Conservation (phyloP, 2,888 invertebrate species). For the Aleiodes leptofemur region DNA sequence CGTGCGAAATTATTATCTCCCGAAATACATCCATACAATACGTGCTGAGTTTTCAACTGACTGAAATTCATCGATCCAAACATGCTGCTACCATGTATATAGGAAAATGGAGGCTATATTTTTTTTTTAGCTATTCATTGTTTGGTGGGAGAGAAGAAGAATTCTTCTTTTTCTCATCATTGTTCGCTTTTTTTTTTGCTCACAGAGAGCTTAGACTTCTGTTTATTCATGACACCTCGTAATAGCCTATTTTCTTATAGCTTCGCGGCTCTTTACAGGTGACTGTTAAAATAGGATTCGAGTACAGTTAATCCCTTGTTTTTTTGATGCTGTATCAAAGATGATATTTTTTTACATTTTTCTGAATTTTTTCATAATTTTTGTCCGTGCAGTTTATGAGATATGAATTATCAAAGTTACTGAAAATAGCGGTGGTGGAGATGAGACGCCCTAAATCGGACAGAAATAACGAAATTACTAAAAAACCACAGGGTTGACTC, state of each 20-base stretch:
- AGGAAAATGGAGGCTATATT: neutral
- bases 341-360: too few species aligned
- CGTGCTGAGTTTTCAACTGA: slow-evolving; percentile 41
- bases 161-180: neutral
- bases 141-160: neutral
- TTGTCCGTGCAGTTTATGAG: too few species aligned
- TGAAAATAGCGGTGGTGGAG: too few species aligned
- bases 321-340: too few species aligned
- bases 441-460: too few species aligned
- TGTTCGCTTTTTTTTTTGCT: slow-evolving; percentile 17
- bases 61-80: slow-evolving; percentile 50
- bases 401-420: too few species aligned
- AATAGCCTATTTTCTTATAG: slow-evolving; percentile 18
- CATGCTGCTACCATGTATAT: slow-evolving; percentile 8
- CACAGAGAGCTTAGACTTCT: neutral
- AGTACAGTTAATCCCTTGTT: too few species aligned
- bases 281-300: too few species aligned
- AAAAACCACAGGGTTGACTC: too few species aligned
- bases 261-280: neutral
- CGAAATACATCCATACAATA: slow-evolving; percentile 32
- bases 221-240: slow-evolving; percentile 3
- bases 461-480: too few species aligned
- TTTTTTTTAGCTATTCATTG: slow-evolving; percentile 1
- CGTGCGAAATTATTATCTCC: slow-evolving; percentile 36
- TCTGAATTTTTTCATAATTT: too few species aligned